Base-by-base conservation (phyloP, 2,113 vertebrate genomes). In the Oreotrochilus melanogaster region DNA sequence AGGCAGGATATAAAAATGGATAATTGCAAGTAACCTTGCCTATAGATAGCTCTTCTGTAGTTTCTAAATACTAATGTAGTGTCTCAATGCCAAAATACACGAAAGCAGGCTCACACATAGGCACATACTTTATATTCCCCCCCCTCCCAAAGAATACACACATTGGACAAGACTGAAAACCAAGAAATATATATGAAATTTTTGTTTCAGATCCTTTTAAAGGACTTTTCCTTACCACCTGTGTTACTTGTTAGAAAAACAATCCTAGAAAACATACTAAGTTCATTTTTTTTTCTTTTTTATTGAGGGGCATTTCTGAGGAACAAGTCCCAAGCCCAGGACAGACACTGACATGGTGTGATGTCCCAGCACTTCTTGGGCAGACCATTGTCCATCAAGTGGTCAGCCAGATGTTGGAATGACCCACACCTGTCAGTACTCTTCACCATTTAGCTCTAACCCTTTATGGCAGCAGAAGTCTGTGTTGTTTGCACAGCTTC, bases 291-390 rank as follows among this genome's bases (percentile, higher is more conserved):
- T 11, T 39, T 39, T 39, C 12, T 39, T 39, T 39, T 13, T 39
- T 37, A 37, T 71, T 53, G 35, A 45, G 74, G 72, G 22, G 7
- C 3, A 0, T 64, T 93, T 89, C 47, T 73, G n/a, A 61, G 7
- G 1, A 18, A 1, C 28, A 0, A 61, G 54, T 71, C 16, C 27
- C 27, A 14, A 21, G 23, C 6, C 1, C 37, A 56, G 27, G n/a
- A 35, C 24, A 16, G 25, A 3, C 1, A 2, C 6, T 39, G 33
- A 4, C 1, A 2, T 15, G 33, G 9, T 27, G 27, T 43, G 23
- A 23, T 39, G 22, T 48, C 35, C 35, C 75, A 57, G 19, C 56
- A 23, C 22, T 85, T 62, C 24, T 7, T 21, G 35, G 50, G 24
- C 48, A 67, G 56, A 25, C 35, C 6, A n/a, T 79, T 6, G 4